Conservation (phyloP, 2,888 invertebrate species). For the Meiosimyza platycephala region DNA sequence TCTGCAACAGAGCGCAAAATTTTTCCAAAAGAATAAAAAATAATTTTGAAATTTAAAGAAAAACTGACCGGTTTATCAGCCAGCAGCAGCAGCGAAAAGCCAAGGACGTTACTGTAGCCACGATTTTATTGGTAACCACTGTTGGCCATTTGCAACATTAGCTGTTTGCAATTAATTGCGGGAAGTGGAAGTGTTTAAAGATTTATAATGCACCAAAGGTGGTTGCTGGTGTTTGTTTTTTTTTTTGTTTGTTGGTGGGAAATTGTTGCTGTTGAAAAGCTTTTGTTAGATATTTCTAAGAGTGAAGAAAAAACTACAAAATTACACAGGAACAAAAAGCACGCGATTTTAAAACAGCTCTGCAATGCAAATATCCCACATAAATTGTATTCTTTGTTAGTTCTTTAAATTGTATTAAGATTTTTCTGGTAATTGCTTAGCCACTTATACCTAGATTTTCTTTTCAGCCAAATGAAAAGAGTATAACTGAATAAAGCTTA, state of each 20-base stretch:
- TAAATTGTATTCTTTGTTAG: too few species aligned
- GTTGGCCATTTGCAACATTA: constrained; percentile 1
- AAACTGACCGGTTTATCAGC: neutral
- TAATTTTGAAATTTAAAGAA: neutral
- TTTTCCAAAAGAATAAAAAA: neutral
- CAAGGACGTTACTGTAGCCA: constrained; percentile 18
- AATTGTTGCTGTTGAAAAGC: neutral
- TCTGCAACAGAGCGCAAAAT: constrained; percentile 21
- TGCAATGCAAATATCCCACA: too few species aligned
- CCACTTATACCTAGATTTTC: too few species aligned
- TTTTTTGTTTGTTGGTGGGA: constrained; percentile 7
- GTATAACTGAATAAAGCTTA: too few species aligned
- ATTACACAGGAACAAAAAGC: too few species aligned
- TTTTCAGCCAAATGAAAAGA: too few species aligned
- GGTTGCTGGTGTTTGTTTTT: too few species aligned
- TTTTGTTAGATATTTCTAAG: neutral
- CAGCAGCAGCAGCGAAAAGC: neutral
- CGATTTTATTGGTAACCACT: neutral
- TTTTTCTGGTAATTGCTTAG: too few species aligned
- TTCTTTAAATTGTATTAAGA: too few species aligned
- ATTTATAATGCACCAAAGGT: constrained; percentile 14
- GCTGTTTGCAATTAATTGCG: constrained; percentile 23
- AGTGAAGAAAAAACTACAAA: too few species aligned
- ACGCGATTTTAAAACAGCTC: too few species aligned
- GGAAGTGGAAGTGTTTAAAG: constrained; percentile 30